Evolutionary conservation across 1,140 invertebrate genomes (phyloP), one percentile per base, ranked within the genome.

Genomic region (Doryteuthis pealeii): DNA sequence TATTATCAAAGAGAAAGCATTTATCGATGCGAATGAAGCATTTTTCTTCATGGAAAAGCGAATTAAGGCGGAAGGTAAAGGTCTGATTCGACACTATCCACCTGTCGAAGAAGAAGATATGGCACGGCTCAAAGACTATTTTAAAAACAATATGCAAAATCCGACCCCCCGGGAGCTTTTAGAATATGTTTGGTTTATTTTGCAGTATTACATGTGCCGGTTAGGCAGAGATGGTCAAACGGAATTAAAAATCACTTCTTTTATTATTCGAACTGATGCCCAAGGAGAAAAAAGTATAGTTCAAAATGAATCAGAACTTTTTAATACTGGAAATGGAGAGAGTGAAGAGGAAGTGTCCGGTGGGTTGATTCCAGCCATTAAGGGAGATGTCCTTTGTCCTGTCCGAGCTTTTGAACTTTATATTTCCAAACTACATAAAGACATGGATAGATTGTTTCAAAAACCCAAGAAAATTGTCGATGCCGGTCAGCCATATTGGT

Each of bases 341-440:
- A 62, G 26, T 22, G 18, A 62, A 5, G 54, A 12, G 54, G 54
- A 22, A 22, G 10, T 62, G 6, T 22, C 54, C 6, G 54, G 54
- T n/a, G 18, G 54, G 10, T 28, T 62, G 5, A 62, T 62, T 49
- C 45, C 18, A 49, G 40, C 30, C 26, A 26, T 54, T 45, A 18
- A 40, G 72, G 72, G 69, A 58, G 67, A 73, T 71, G 58, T 35
- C 2, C 74, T 35, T 33, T 78, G 77, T 43, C 77, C 77, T 12
- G 74, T 78, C 1, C 8, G 28, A 6, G 72, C 77, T 18, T 78
- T 40, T 54, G 33, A 71, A 22, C 18, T 62, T 26, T 74, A 76
- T 67, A 33, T 74, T 31, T 74, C 75, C 10, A 76, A 76, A 30
- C 43, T 78, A 22, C 67, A 77, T 77, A 72, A 68, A 45, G 70